Base-by-base conservation (phyloP, 2,888 invertebrate genomes). In the Cheilosia vernalis region DNA sequence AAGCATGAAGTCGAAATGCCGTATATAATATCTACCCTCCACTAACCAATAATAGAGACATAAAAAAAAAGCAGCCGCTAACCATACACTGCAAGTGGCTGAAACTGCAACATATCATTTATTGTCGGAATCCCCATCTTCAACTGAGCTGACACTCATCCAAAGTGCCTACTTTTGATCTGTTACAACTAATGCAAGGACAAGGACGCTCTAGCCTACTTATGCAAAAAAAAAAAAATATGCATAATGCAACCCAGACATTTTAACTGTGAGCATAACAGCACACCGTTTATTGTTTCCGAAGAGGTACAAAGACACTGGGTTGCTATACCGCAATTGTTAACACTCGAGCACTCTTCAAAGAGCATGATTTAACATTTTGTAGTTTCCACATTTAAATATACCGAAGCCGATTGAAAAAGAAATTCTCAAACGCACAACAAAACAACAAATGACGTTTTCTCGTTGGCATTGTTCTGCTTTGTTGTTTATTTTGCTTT, bases 121-220 rank as follows among this genome's bases (percentile, higher is more conserved):
- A 37, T 27, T 10, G 19, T 44, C 15, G 40, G 24, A 13, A n/a
- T 42, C 1, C 24, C 19, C 27, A 42, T 61, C 55, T n/a, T 42
- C 13, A 64, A 58, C 63, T 53, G 55, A 72, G 60, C 67, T 73
- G 67, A 67, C 72, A 56, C 66, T 83, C 63, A 51, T 56, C 27
- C 17, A 37, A 83, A 83, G 78, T 58, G 77, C 21, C 61, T 60
- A 21, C 83, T 73, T 60, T 69, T 79, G 37, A 79, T 79, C 73
- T 27, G 69, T 56, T 58, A 3, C 47, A 19, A 17, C 9, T 47
- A 44, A 67, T 37, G 40, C 82, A 77, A 79, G 79, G 79, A 83
- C 83, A 83, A 73, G 73, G 67, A 47, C 49, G 44, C 37, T 73
- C 51, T 53, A 44, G 13, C 37, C 27, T 67, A 21, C 66, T 64